A percentile compares a stretch with the other conserved stretches of the same genome.
Conservation (phyloP, 2,888 invertebrate genomes). For the Unio delphinus region DNA sequence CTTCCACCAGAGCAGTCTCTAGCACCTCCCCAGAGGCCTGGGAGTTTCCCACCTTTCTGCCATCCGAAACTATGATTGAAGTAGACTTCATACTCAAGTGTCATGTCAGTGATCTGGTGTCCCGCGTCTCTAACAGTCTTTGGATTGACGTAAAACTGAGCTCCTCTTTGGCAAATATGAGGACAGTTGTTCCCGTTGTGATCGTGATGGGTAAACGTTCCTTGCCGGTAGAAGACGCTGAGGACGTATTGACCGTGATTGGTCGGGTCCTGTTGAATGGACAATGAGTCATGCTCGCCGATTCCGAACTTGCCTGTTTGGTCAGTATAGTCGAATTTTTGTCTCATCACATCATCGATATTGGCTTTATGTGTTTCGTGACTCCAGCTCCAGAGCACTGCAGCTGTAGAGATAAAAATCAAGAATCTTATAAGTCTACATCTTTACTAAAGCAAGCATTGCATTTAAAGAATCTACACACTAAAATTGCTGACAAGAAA, state of each 20-base stretch:
- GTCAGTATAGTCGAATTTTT: conserved; percentile 13
- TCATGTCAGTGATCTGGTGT: conserved; percentile 12
- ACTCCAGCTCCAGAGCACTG: conserved; percentile 19
- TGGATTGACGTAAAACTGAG: conserved; percentile 42
- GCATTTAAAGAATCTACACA: no score
- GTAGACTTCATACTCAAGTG: conserved; percentile 36
- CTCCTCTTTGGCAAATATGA: conserved; percentile 24
- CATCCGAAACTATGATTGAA: conserved; percentile 26
- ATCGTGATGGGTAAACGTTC: not conserved
- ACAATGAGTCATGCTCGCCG: conserved; percentile 26
- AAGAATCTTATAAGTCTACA: no score
- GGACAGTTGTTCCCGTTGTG: not conserved
- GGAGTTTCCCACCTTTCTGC: conserved; percentile 47
- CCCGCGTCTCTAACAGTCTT: conserved; percentile 7
- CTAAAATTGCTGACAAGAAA: no score
- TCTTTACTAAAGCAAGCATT: no score
- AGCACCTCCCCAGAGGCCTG: conserved; percentile 48
- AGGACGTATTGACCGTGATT: conserved; percentile 31
- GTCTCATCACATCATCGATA: conserved; percentile 13
- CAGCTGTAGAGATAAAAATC: conserved; percentile 4
- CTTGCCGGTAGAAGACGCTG: conserved; percentile 38
- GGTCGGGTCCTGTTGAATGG: conserved; percentile 33
- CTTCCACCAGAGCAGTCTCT: conserved; percentile 47
- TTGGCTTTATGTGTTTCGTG: conserved; percentile 15
- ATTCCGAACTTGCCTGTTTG: conserved; percentile 20